Percentiles rank a stretch among this genome's conserved stretches.
Evolutionary conservation across 2,888 invertebrate genomes (phyloP).

Genomic region (Platycheirus rosarum): DNA sequence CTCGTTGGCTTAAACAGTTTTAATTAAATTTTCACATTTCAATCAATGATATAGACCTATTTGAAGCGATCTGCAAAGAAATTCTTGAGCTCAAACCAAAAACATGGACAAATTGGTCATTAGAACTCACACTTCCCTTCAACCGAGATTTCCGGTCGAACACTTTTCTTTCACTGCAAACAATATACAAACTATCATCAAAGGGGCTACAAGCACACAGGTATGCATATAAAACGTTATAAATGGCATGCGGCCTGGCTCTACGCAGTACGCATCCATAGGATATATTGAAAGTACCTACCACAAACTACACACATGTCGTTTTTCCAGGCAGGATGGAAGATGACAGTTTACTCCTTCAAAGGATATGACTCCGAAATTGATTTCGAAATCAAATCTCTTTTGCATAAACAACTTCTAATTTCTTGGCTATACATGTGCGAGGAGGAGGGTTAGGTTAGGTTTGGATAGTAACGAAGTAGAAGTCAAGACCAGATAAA

Average conservation of each 20-base stretch:
- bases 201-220: conserved; percentile 17
- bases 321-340: conserved; percentile 40
- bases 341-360: conserved; percentile 46
- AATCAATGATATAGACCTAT: conserved; percentile 21
- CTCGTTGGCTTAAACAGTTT: conserved; percentile 5
- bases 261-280: conserved; percentile 1
- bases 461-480: conserved; percentile 14
- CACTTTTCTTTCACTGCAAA: conserved; percentile 36
- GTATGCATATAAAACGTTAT: neutral
- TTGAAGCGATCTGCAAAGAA: conserved; percentile 31
- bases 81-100: conserved; percentile 35
- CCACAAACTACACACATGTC: conserved; percentile 19
- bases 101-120: conserved; percentile 39
- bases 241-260: conserved; percentile 6
- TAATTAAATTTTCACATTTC: conserved; percentile 62
- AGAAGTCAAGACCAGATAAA: conserved; percentile 26
- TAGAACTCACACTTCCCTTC: conserved; percentile 17
- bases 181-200: conserved; percentile 27
- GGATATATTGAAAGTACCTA: neutral
- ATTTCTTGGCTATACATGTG: conserved; percentile 62
- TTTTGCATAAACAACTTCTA: conserved; percentile 73
- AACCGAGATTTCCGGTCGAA: conserved; percentile 48
- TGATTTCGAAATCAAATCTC: conserved; percentile 66
- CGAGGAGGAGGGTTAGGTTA: conserved; percentile 6
- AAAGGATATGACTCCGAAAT: conserved; percentile 37